Evolutionary conservation across 1,140 invertebrate genomes (phyloP), one percentile per base, ranked within the genome.

Genomic region (Panulirus ornatus): DNA sequence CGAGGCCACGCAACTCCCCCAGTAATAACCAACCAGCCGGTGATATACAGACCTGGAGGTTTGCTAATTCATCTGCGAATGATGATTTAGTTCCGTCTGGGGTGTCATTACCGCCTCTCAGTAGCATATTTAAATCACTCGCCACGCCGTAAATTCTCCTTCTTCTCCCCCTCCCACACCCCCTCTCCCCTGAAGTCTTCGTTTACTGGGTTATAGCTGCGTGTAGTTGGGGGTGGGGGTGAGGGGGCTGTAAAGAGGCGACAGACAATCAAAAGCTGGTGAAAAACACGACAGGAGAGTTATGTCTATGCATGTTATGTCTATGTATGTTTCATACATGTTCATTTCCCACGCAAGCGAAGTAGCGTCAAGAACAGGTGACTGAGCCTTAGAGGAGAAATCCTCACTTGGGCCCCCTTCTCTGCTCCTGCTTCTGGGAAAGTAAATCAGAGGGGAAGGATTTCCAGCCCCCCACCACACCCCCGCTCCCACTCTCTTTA

Each of bases 71-170:
- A 47, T 85, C 42, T 51, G 40, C 83, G 51, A 85, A 85, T 85
- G 83, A 75, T 85, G 83, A 85, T 85, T 85, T 83, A 66, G 54
- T 34, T 51, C 2, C 58, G 66, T 40, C 70, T 42, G 70, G 66
- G 83, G 83, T 51, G 66, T 66, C 83, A 85, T 85, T 85, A 85
- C 83, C 27, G 27, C 44, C 83, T 85, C 83, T 75, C 40, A 70
- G 42, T 71, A 85, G 83, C 70, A 42, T 85, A 85, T 85, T 85
- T 85, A 85, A 85, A 85, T 85, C 83, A 85, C 83, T 85, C 42
- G 6, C 22, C 27, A 30, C 66, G 66, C 51, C 58, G 83, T 85
- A 44, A 16, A 75, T 85, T 70, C n/a, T 85, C 70, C 27, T 30
- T 22, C 16, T n/a, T n/a, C n/a, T n/a, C n/a, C n/a, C 8, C 66